Percentiles rank a stretch among this genome's conserved stretches.
Conservation (phyloP, 2,888 invertebrate species). For the Ophion slaviceki region DNA sequence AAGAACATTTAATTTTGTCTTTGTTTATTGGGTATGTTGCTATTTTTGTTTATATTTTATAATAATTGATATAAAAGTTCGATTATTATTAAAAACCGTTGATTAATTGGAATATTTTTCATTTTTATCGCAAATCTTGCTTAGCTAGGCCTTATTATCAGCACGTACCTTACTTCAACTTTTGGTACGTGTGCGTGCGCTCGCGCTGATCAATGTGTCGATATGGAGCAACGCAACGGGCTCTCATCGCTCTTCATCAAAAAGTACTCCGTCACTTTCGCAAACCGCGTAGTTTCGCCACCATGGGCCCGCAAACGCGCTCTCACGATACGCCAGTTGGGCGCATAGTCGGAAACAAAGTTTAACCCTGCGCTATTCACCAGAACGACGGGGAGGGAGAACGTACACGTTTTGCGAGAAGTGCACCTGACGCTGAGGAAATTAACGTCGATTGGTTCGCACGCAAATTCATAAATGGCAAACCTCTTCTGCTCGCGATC, state of each 20-base stretch:
- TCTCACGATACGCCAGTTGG: neutral
- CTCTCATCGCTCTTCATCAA: conserved; percentile 16
- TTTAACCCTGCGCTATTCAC: neutral
- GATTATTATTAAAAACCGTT: no score
- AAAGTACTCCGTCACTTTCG: conserved; percentile 1
- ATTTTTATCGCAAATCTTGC: no score
- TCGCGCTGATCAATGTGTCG: conserved; percentile 19
- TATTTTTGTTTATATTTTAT: no score
- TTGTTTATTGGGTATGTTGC: no score
- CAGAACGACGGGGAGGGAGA: neutral
- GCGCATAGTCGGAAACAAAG: neutral
- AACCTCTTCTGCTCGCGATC: neutral
- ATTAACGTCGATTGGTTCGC: conserved; percentile 10
- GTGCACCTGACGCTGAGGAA: conserved; percentile 28
- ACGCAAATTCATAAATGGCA: neutral
- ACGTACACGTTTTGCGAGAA: neutral
- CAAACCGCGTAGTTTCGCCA: neutral
- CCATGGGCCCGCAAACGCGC: neutral
- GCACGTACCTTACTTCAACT: neutral
- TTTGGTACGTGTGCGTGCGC: neutral
- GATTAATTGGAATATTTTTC: no score
- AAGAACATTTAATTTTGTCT: no score
- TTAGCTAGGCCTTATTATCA: no score
- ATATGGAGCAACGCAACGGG: conserved; percentile 3
- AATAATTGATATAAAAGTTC: no score